These are phyloP conservation scores for Andricus quercusramuli DNA, from an alignment of 2,888 invertebrate species.

Conservation along the genomic window DNA sequence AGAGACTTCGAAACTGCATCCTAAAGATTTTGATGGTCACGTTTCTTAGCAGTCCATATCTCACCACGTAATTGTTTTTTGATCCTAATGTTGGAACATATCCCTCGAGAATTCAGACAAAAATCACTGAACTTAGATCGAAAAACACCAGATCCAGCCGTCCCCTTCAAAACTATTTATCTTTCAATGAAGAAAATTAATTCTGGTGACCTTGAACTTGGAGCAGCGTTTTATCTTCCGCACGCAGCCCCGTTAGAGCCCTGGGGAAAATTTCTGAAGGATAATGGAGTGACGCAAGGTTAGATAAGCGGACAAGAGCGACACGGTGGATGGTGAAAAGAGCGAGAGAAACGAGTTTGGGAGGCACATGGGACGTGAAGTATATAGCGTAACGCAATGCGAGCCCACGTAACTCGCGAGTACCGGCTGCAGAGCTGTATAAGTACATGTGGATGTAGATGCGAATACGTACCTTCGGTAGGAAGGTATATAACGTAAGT, in stretches of 20 bases:
- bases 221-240: neutral
- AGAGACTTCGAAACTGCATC: too few relatives aligned
- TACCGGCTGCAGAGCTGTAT: neutral
- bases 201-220: neutral
- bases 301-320: slow-evolving; percentile 25
- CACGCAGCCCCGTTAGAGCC: slow-evolving; percentile 32
- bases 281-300: slow-evolving; percentile 41
- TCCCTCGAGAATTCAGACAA: too few relatives aligned
- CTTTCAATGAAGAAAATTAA: neutral
- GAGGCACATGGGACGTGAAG: slow-evolving; percentile 27
- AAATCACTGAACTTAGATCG: neutral
- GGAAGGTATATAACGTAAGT: slow-evolving; percentile 32
- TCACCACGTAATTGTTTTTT: too few relatives aligned
- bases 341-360: slow-evolving; percentile 44
- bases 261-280: slow-evolving; percentile 35
- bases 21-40: too few relatives aligned
- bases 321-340: slow-evolving; percentile 29
- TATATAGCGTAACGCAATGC: slow-evolving; percentile 42
- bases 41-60: too few relatives aligned
- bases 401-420: slow-evolving; percentile 27
- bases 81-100: too few relatives aligned
- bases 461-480: slow-evolving; percentile 14
- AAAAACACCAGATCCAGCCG: neutral
- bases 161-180: neutral
- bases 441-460: neutral